Percentiles rank a stretch among this genome's conserved stretches.
Evolutionary conservation across 2,113 vertebrate genomes (phyloP).

Genomic region (Speoplatyrhinus poulsoni): DNA sequence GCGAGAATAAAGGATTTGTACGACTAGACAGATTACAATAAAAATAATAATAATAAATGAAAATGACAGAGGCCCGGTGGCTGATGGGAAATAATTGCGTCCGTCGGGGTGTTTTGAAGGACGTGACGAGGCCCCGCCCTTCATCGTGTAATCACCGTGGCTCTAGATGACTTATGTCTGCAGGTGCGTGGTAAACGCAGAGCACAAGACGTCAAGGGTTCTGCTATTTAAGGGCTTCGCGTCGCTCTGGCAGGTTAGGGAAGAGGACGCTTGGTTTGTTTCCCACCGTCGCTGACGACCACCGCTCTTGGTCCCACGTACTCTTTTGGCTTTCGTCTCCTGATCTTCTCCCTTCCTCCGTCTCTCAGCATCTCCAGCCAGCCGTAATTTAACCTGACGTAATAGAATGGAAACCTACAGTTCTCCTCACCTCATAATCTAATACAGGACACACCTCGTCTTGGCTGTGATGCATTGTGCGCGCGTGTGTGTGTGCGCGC

Average conservation of each 20-base stretch:
- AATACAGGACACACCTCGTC: constrained; percentile 63
- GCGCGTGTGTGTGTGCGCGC: constrained; percentile 20
- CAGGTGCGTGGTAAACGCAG: too few species aligned
- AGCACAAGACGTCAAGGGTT: too few species aligned
- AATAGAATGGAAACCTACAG: constrained; percentile 56
- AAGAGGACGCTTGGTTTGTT: neutral
- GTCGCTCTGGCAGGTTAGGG: too few species aligned
- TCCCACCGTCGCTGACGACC: neutral
- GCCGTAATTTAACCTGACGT: constrained; percentile 33
- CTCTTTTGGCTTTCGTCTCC: neutral
- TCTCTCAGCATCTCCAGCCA: neutral
- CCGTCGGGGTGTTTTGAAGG: neutral
- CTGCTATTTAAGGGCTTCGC: too few species aligned
- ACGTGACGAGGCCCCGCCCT: neutral
- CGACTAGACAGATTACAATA: constrained; percentile 5
- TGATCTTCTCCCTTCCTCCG: neutral
- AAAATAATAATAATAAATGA: neutral
- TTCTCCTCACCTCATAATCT: constrained; percentile 49
- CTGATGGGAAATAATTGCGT: too few species aligned
- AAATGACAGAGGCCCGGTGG: too few species aligned
- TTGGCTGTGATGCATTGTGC: constrained; percentile 25
- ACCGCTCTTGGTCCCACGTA: neutral
- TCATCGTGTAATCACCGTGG: too few species aligned
- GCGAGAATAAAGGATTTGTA: constrained; percentile 5
- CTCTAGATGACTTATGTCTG: too few species aligned